Base-by-base conservation (phyloP, 2,888 invertebrate genomes). In the Laothoe populi region DNA sequence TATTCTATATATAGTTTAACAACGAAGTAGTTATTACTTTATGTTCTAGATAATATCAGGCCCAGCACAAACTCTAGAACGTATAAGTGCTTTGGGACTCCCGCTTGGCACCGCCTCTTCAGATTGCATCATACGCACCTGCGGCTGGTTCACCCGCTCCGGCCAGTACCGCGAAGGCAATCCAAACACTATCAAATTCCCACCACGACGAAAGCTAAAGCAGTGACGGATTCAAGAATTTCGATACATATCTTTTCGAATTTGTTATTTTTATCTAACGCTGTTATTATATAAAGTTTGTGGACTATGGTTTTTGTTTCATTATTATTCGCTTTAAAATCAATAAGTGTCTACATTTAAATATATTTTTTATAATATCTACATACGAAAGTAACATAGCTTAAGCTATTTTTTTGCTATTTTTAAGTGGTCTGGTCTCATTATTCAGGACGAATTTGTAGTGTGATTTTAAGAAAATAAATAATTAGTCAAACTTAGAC, bases 81-180 rank as follows among this genome's bases (percentile, higher is more conserved):
- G 92, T 1, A 90, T 92, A 73, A 91, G 91, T 64, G 92, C 91
- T 0, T 73, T 89, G 57, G 92, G 92, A 0, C 78, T 89, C 57
- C 90, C 91, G 0, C 84, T 90, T 2, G 92, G 92, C 64, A 85
- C 84, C 59, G 80, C 90, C 19, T 78, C 78, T 0, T 73, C 81
- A 0, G 87, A 89, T 75, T 82, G 83, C 72, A 72, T 86, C 13
- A 78, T 92, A 62, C 74, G 79, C 7, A 65, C 72, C 44, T 88
- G 88, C 66, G 90, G 90, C 23, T 86, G 79, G 82, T 83, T 66
- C 79, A 81, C 82, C 1, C 84, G 87, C 63, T 8, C 64, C 1
- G 89, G 89, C 0, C 74, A 69, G 46, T 90, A 83, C 67, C 80
- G 79, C 2, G 85, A 84, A 11, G 91, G 91, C 21, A 77, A 63